phyloP scores from a whole-genome alignment of 2,113 vertebrate species.

The Podarcis raffonei region DNA sequence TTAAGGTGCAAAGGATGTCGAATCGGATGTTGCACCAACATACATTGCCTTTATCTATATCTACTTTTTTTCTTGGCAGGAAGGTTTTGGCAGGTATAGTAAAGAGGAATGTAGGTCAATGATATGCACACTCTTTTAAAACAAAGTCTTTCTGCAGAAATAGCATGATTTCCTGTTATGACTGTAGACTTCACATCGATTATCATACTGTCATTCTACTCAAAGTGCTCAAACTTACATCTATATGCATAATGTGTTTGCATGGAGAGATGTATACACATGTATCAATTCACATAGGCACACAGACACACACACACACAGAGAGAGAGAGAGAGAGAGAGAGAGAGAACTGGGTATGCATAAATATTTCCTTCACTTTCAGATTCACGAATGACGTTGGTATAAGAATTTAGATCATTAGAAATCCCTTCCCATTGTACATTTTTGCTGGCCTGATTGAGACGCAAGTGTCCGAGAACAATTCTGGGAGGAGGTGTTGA shows the following conservation, averaged over 20 bases:
- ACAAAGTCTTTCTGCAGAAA: conserved; percentile 69
- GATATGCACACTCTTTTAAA: conserved; percentile 70
- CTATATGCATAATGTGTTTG: conserved; percentile 27
- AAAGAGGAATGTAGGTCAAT: conserved; percentile 79
- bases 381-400: conserved; percentile 38
- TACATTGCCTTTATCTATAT: conserved; percentile 61
- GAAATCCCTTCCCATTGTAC: not conserved
- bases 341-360: not conserved
- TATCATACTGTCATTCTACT: conserved; percentile 35
- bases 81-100: conserved; percentile 69
- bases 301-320: not conserved
- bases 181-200: conserved; percentile 57
- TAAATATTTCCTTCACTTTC: conserved; percentile 41
- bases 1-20: conserved; percentile 53
- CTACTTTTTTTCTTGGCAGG: conserved; percentile 55
- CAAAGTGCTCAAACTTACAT: conserved; percentile 30
- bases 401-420: conserved; percentile 33
- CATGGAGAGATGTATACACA: conserved; percentile 33
- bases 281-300: conserved; percentile 10
- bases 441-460: not conserved
- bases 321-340: not conserved
- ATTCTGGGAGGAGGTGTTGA: not conserved
- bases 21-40: conserved; percentile 64
- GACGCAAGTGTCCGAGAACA: not conserved
- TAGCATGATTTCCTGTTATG: conserved; percentile 75